Conservation (phyloP, 2,888 invertebrate species). For the Euzophera pinguis region DNA sequence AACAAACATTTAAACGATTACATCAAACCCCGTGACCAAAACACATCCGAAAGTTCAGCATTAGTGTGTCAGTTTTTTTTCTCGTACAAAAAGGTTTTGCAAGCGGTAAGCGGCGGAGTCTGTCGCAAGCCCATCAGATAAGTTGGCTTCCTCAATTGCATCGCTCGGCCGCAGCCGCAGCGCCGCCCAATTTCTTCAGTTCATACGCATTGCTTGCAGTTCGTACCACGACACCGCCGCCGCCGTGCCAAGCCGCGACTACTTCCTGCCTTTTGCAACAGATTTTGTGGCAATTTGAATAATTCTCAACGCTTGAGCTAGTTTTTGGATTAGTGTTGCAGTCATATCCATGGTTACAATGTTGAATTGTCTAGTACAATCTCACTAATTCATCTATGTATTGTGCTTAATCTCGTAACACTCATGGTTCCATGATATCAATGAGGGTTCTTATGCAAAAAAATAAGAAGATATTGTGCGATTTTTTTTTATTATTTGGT, state of each 20-base stretch:
- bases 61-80: conserved; percentile 16
- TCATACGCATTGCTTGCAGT: not conserved
- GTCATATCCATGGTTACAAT: too few relatives aligned
- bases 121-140: conserved; percentile 59
- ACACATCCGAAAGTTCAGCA: conserved; percentile 10
- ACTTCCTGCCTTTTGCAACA: conserved; percentile 32
- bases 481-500: too few relatives aligned
- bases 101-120: conserved; percentile 25
- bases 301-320: conserved; percentile 23
- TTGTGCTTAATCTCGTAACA: too few relatives aligned
- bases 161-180: conserved; percentile 24
- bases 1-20: conserved; percentile 2
- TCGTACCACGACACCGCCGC: conserved; percentile 17
- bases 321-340: too few relatives aligned
- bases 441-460: too few relatives aligned
- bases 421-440: too few relatives aligned
- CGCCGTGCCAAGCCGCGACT: conserved; percentile 25
- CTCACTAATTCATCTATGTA: too few relatives aligned
- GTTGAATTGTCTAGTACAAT: too few relatives aligned
- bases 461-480: too few relatives aligned
- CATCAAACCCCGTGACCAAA: not conserved
- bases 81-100: conserved; percentile 28
- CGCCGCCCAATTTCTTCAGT: conserved; percentile 9
- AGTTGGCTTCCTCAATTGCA: conserved; percentile 64
- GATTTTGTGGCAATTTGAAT: conserved; percentile 27